Percentiles rank a stretch among this genome's conserved stretches.
Conservation (phyloP, 2,888 invertebrate species). For the Eupithecia exiguata region DNA sequence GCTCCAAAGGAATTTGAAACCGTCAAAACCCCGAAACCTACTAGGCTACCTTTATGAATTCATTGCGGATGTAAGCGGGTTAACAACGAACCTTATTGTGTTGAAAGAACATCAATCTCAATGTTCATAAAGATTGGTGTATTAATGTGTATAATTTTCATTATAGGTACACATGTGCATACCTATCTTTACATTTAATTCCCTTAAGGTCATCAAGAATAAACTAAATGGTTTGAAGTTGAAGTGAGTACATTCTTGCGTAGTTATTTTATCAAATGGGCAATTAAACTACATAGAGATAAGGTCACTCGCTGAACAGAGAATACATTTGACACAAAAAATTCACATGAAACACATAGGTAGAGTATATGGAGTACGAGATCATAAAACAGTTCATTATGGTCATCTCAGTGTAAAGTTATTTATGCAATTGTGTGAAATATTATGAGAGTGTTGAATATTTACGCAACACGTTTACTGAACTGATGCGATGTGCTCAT, state of each 20-base stretch:
- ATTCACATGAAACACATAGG: not conserved
- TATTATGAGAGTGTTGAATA: constrained; percentile 45
- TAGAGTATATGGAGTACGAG: not conserved
- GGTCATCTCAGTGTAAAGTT: constrained; percentile 14
- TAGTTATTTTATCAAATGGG: not conserved
- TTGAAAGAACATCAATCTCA: no score
- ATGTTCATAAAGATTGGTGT: no score
- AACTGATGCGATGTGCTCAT: constrained; percentile 22
- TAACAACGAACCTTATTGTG: no score
- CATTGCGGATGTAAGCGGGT: no score
- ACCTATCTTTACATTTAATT: not conserved
- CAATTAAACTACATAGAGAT: not conserved
- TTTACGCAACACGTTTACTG: constrained; percentile 34
- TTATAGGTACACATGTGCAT: no score
- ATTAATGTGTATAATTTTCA: no score
- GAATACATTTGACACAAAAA: no score
- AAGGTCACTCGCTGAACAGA: not conserved
- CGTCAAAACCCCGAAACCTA: no score
- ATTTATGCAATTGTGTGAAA: constrained; percentile 46
- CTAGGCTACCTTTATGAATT: no score
- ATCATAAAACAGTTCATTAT: constrained; percentile 7
- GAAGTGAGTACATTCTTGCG: not conserved
- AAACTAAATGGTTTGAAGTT: not conserved
- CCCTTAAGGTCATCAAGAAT: not conserved
- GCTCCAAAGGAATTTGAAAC: no score